Percentiles rank a stretch among this genome's conserved stretches.
phyloP scores from a whole-genome alignment of 2,797 vertebrate species.

The Rhadinocentrus ornatus region DNA sequence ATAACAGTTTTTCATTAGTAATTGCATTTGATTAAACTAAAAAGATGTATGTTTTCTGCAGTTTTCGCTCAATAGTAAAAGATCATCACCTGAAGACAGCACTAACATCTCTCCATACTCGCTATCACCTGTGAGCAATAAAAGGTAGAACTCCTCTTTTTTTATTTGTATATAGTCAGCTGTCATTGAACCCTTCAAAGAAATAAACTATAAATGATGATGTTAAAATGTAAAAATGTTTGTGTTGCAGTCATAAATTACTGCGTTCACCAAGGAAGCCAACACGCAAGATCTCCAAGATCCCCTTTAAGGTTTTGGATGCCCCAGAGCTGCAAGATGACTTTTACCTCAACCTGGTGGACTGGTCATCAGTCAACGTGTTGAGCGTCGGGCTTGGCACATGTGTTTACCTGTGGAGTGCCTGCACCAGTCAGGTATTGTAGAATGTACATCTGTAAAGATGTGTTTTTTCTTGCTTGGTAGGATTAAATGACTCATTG shows the following conservation, averaged over 20 bases:
- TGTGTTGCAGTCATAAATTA: slow-evolving; percentile 89
- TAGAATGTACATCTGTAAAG: background rate
- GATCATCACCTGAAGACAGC: slow-evolving; percentile 91
- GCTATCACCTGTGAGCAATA: slow-evolving; percentile 97
- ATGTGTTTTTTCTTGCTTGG: background rate
- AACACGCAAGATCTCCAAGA: slow-evolving; percentile 98
- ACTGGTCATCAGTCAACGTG: slow-evolving; percentile 98
- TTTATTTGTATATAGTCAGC: background rate
- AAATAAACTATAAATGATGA: background rate
- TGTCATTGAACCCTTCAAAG: background rate
- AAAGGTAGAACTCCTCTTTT: slow-evolving; percentile 84
- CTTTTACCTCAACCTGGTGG: slow-evolving; percentile 98
- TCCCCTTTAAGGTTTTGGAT: slow-evolving; percentile 97
- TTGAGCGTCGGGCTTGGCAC: slow-evolving; percentile 97
- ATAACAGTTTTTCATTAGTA: background rate
- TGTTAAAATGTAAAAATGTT: background rate
- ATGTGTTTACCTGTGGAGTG: slow-evolving; percentile 98
- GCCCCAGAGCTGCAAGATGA: slow-evolving; percentile 98
- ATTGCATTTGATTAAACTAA: background rate
- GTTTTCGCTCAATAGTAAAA: slow-evolving; percentile 95
- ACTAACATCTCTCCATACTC: slow-evolving; percentile 97
- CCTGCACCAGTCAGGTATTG: slow-evolving; percentile 95
- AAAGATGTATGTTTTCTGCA: slow-evolving; percentile 54
- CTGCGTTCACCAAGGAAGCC: slow-evolving; percentile 96
- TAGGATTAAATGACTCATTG: background rate